A percentile compares a stretch with the other conserved stretches of the same genome.
Conservation (phyloP, 2,888 invertebrate genomes). For the Lepidochitona cinerea region DNA sequence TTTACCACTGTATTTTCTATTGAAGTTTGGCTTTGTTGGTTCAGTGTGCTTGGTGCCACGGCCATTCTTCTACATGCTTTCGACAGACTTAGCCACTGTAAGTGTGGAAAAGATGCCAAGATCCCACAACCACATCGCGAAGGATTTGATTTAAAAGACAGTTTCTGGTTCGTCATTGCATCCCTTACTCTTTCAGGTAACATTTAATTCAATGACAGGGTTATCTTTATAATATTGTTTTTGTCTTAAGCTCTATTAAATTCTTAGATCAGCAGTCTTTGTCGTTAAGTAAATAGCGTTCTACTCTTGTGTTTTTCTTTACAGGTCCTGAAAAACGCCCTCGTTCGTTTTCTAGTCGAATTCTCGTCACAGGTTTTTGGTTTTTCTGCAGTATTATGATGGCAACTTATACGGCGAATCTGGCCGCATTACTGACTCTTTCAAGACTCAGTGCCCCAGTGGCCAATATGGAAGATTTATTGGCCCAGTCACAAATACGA, state of each 20-base stretch:
- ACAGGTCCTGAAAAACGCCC: conserved; percentile 20
- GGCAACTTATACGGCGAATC: conserved; percentile 52
- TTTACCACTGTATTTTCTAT: conserved; percentile 92
- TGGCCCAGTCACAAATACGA: not conserved
- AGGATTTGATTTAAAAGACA: conserved; percentile 82
- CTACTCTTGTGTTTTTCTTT: no score
- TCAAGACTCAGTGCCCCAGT: conserved; percentile 5
- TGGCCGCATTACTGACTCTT: conserved; percentile 71
- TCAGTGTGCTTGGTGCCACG: conserved; percentile 83
- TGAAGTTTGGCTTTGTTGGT: conserved; percentile 88
- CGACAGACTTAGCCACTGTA: conserved; percentile 91
- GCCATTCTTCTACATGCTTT: conserved; percentile 90
- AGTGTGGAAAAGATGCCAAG: conserved; percentile 80
- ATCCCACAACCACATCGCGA: conserved; percentile 16
- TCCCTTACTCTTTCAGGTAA: conserved; percentile 87
- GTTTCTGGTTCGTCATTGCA: conserved; percentile 94
- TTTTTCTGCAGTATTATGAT: conserved; percentile 40
- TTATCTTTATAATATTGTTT: not conserved
- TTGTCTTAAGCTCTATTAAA: no score
- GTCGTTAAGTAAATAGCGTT: no score
- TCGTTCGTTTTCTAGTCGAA: conserved; percentile 29
- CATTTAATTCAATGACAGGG: not conserved
- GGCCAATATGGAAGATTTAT: not conserved
- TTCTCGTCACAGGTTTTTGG: conserved; percentile 29
- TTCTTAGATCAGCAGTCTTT: no score